Evolutionary conservation across 2,888 invertebrate species (phyloP).

Genomic region (Trichopria drosophilae): DNA sequence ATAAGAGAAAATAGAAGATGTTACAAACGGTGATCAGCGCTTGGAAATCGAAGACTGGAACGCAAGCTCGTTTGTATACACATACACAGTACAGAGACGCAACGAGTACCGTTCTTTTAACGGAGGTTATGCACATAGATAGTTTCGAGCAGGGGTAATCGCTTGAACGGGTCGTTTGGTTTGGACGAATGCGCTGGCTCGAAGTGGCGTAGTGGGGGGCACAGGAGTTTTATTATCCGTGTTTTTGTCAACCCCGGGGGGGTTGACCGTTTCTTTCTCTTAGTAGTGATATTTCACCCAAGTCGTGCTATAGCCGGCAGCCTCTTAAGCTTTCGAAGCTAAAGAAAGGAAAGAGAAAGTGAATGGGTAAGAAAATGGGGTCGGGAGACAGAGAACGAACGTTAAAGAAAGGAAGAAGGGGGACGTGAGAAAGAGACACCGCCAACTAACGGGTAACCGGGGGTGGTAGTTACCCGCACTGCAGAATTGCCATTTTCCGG

Average conservation of each 20-base stretch:
- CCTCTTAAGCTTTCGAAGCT: slow-evolving; percentile 35
- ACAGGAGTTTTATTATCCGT: slow-evolving; percentile 47
- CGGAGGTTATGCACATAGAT: slow-evolving; percentile 19
- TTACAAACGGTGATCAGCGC: no score
- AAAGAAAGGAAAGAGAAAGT: slow-evolving; percentile 6
- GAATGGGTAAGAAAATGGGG: slow-evolving; percentile 28
- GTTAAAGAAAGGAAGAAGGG: slow-evolving; percentile 21
- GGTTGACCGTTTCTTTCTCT: slow-evolving; percentile 47
- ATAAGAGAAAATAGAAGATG: no score
- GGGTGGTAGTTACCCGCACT: slow-evolving; percentile 45
- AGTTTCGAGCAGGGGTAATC: slow-evolving; percentile 35
- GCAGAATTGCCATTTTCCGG: slow-evolving; percentile 53
- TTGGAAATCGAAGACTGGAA: no score
- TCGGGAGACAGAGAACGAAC: slow-evolving; percentile 21
- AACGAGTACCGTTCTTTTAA: no score
- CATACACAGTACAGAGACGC: no score
- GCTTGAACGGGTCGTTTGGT: slow-evolving; percentile 39
- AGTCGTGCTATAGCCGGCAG: slow-evolving; percentile 22
- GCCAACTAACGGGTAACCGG: slow-evolving; percentile 16
- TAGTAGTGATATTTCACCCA: slow-evolving; percentile 49
- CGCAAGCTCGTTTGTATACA: no score
- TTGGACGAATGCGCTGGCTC: no score
- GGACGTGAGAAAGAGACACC: slow-evolving; percentile 22
- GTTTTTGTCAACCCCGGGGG: slow-evolving; percentile 48
- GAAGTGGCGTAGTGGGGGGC: no score